Conservation (phyloP, 2,113 vertebrate genomes). For the Lota lota region DNA sequence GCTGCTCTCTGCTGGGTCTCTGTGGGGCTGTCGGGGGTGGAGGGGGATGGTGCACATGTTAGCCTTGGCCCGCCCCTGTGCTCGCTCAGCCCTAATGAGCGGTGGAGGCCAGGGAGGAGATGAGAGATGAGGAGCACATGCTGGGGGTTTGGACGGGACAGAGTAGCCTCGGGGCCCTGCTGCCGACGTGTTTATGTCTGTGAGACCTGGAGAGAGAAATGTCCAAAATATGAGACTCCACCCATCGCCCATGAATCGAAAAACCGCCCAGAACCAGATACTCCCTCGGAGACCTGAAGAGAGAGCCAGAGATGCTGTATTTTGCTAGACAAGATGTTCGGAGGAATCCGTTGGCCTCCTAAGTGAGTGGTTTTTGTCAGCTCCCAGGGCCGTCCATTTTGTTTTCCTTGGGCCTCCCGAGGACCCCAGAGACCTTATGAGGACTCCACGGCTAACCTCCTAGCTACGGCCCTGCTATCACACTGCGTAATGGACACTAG, state of each 20-base stretch:
- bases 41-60: constrained; percentile 71
- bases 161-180: constrained; percentile 22
- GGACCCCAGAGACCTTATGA: constrained; percentile 10
- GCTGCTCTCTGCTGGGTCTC: constrained; percentile 69
- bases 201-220: constrained; percentile 43
- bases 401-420: constrained; percentile 10
- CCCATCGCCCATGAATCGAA: constrained; percentile 29
- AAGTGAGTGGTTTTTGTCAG: constrained; percentile 27
- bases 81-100: constrained; percentile 53
- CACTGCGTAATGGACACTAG: constrained; percentile 37
- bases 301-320: constrained; percentile 8
- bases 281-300: constrained; percentile 17
- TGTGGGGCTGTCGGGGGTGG: too few relatives aligned
- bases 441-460: constrained; percentile 32
- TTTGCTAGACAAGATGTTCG: constrained; percentile 26
- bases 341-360: constrained; percentile 28
- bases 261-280: constrained; percentile 36
- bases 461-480: constrained; percentile 24
- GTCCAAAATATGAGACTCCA: constrained; percentile 16
- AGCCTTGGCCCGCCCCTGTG: constrained; percentile 68
- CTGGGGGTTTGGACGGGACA: constrained; percentile 44
- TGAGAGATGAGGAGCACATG: constrained; percentile 61
- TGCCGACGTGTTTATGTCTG: constrained; percentile 10
- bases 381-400: constrained; percentile 11
- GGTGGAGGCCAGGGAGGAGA: constrained; percentile 21